Evolutionary conservation across 2,888 invertebrate species (phyloP).

Genomic region (Orthosia cruda): DNA sequence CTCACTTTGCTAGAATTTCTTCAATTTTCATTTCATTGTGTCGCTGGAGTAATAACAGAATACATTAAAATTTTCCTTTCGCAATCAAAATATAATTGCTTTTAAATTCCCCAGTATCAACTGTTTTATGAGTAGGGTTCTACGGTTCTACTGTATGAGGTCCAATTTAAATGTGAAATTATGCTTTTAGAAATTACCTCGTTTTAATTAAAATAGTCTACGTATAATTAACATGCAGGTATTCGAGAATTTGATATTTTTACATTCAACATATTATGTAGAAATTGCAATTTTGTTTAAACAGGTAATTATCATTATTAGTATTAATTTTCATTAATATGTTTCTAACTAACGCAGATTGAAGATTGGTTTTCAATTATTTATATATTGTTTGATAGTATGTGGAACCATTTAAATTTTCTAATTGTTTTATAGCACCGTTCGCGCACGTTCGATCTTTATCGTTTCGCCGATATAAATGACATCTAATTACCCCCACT

Average conservation of each 20-base stretch:
- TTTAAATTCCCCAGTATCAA: no score
- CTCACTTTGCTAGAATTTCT: conserved; percentile 39
- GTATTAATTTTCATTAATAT: not conserved
- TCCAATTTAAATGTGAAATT: conserved; percentile 31
- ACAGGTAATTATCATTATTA: no score
- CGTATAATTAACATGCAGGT: conserved; percentile 7
- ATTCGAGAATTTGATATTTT: not conserved
- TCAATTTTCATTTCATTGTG: conserved; percentile 57
- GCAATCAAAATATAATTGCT: conserved; percentile 65
- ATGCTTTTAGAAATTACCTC: conserved; percentile 28
- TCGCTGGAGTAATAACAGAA: conserved; percentile 37
- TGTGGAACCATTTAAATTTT: not conserved
- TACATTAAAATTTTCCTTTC: conserved; percentile 57
- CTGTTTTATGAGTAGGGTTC: no score
- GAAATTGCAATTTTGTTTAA: no score
- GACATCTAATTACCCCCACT: conserved; percentile 29
- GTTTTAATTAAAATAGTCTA: conserved; percentile 29
- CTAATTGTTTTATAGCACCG: conserved; percentile 21
- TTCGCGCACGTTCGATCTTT: conserved; percentile 22
- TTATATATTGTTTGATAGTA: not conserved
- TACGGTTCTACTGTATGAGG: conserved; percentile 28
- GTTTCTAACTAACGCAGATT: not conserved
- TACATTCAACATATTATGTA: not conserved
- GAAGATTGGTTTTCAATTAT: not conserved
- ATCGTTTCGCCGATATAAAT: conserved; percentile 22